Percentiles rank a stretch among this genome's conserved stretches.
phyloP scores from a whole-genome alignment of 23 tunicate species.

The Trididemnum clinides region DNA sequence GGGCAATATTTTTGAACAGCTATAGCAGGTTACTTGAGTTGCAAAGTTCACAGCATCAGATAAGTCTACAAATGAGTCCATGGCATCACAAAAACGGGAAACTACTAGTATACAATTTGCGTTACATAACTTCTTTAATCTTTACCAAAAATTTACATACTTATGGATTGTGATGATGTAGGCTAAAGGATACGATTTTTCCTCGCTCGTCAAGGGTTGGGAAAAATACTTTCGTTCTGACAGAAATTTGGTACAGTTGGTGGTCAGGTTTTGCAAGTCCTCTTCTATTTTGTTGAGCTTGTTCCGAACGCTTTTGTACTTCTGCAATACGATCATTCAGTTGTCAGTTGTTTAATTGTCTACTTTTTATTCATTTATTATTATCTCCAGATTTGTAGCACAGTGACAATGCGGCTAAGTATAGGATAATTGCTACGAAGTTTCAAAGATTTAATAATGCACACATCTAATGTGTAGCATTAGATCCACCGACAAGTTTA shows the following conservation, averaged over 20 bases:
- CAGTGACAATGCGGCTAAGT: too few relatives aligned
- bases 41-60: neutral
- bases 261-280: neutral
- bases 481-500: too few relatives aligned
- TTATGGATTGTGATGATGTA: conserved; percentile 85
- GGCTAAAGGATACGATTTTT: conserved; percentile 84
- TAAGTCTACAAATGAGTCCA: neutral
- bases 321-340: too few relatives aligned
- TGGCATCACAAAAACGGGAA: neutral
- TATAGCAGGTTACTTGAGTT: too few relatives aligned
- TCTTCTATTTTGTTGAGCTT: conserved; percentile 35
- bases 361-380: too few relatives aligned
- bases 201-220: conserved; percentile 65
- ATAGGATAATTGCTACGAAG: too few relatives aligned
- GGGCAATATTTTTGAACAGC: too few relatives aligned
- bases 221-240: conserved; percentile 43
- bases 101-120: neutral
- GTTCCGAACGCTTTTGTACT: too few relatives aligned
- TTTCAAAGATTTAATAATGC: too few relatives aligned
- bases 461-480: too few relatives aligned
- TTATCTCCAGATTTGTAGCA: too few relatives aligned
- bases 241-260: conserved; percentile 55
- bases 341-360: too few relatives aligned
- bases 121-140: neutral
- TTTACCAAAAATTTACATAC: conserved; percentile 23